Evolutionary conservation across 2,797 vertebrate genomes (phyloP).

Genomic region (Lagocephalus sceleratus): DNA sequence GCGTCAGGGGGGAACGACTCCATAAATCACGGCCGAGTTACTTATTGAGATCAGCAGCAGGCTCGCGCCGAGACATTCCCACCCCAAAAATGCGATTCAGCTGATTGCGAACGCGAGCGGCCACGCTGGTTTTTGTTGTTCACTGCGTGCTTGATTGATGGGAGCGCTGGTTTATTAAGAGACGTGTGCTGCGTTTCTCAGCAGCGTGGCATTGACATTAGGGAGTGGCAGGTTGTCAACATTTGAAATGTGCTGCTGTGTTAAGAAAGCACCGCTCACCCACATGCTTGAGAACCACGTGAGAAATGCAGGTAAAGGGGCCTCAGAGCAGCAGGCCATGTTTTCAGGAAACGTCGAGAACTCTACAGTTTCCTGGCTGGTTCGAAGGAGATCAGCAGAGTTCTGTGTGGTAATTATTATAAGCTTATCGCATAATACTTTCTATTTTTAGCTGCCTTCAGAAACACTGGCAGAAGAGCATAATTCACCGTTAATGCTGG

Average conservation of each 20-base stretch:
- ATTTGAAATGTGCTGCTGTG: no score
- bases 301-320: no score
- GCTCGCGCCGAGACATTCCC: slow-evolving; percentile 36
- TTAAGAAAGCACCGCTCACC: neutral
- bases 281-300: no score
- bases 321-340: no score
- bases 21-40: slow-evolving; percentile 61
- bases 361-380: neutral
- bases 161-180: slow-evolving; percentile 6
- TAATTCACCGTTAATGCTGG: no score
- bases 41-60: slow-evolving; percentile 61
- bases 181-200: neutral
- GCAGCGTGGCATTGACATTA: neutral
- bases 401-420: neutral
- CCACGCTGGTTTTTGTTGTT: slow-evolving; percentile 23
- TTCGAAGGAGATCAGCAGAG: neutral
- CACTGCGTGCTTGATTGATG: slow-evolving; percentile 11
- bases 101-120: slow-evolving; percentile 33
- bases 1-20: slow-evolving; percentile 52
- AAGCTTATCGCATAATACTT: neutral
- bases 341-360: no score
- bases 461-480: neutral
- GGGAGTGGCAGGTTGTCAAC: neutral
- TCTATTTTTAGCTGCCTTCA: slow-evolving; percentile 10
- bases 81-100: slow-evolving; percentile 43